phyloP scores from a whole-genome alignment of 1,140 invertebrate genomes.

The Papilio dardanus region DNA sequence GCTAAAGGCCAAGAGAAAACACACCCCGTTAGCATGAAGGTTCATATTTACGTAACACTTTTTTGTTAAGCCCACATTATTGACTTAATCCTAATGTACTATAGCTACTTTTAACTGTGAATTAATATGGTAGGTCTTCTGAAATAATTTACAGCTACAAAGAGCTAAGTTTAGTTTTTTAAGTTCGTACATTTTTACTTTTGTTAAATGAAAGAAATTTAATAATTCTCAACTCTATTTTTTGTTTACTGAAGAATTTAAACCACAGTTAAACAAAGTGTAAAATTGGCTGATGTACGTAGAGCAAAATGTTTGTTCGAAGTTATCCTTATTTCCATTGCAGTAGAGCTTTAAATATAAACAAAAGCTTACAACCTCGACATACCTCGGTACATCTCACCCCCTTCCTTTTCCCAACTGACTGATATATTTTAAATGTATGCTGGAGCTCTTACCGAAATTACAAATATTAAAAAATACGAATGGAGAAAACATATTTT shows the following conservation, averaged over 20 bases:
- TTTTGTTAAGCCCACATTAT: neutral
- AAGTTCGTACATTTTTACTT: too few relatives aligned
- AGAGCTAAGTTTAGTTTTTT: too few relatives aligned
- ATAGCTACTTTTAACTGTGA: neutral
- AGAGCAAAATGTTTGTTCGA: neutral
- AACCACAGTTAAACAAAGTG: neutral
- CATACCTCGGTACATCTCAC: neutral
- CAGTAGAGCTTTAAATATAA: neutral
- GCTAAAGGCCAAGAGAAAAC: slow-evolving; percentile 34
- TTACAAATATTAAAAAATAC: slow-evolving; percentile 5
- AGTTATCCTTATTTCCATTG: neutral
- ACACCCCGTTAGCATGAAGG: slow-evolving; percentile 26
- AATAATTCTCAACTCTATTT: neutral
- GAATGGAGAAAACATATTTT: neutral
- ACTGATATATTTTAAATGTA: slow-evolving; percentile 20
- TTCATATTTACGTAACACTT: slow-evolving; percentile 7
- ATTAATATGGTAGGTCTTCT: neutral
- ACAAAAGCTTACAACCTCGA: neutral
- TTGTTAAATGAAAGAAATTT: neutral
- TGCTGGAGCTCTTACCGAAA: slow-evolving; percentile 18
- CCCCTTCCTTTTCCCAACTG: neutral
- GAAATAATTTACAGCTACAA: too few relatives aligned
- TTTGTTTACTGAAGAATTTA: neutral
- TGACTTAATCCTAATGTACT: too few relatives aligned
- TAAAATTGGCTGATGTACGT: too few relatives aligned